Conservation (phyloP, 2,113 vertebrate species). For the Sialia sialis region DNA sequence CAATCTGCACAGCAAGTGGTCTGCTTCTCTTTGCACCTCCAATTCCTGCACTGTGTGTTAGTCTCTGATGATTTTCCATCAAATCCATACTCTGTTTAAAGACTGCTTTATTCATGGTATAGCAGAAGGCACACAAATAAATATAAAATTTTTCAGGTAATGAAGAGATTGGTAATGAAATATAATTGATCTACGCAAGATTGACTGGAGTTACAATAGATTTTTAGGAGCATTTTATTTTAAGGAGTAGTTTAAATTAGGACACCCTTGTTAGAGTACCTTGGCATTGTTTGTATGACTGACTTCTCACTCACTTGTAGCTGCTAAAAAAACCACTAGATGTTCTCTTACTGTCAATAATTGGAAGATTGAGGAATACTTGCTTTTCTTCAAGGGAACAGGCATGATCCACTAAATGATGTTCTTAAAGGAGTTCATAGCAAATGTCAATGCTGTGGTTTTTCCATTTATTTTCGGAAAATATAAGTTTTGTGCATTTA, state of each 20-base stretch:
- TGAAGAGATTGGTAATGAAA: not conserved
- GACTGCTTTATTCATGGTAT: not conserved
- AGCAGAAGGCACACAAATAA: not conserved
- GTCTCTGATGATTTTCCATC: not conserved
- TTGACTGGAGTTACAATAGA: not conserved
- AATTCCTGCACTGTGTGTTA: not conserved
- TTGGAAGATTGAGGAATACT: not conserved
- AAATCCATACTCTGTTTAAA: not conserved
- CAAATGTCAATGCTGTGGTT: rapidly evolving
- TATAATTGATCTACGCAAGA: not conserved
- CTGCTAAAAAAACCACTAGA: not conserved
- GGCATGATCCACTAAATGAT: not conserved
- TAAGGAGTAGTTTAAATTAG: not conserved
- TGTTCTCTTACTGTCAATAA: not conserved
- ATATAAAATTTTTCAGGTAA: not conserved
- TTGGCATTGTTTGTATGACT: not conserved
- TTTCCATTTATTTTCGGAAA: not conserved
- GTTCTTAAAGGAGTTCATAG: not conserved
- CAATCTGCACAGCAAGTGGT: not conserved
- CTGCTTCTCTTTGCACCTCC: not conserved
- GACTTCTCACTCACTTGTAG: not conserved
- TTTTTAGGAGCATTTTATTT: not conserved
- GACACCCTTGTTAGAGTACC: not conserved
- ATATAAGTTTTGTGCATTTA: not conserved
- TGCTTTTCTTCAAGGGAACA: not conserved